Base-by-base conservation (phyloP, 2,797 vertebrate genomes). In the Scyliorhinus canicula region DNA sequence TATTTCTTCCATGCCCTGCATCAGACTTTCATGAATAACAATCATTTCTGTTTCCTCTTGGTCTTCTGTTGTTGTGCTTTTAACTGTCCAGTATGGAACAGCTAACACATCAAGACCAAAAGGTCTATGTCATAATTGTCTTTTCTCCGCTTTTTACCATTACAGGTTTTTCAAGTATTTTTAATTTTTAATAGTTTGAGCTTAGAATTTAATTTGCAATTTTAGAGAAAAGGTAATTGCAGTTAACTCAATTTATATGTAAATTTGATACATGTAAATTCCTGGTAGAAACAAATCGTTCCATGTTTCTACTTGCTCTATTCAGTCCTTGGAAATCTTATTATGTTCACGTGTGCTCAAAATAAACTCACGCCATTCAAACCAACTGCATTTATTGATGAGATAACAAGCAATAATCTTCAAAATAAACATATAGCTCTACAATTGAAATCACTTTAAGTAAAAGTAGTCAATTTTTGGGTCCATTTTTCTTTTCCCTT, bases 141-240 rank as follows among this genome's bases (percentile, higher is more conserved):
- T 85, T 85, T 28, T 40, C 19, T 24, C 47, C 26, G n/a, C 26
- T 24, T 50, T 85, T 85, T 85, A 85, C 50, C 44, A 85, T 85
- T 50, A 50, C 26, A 85, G 82, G 16, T 71, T 71, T 85, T 85
- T 85, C 82, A 85, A 85, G 47, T 85, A 50, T 85, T 85, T 28
- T 26, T 85, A 50, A 50, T 50, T 85, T n/a, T 85, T 85, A 85
- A 47, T 85, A 50, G 47, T 85, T 85, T 84, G 79, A 84, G 79
- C 47, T 47, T 47, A 85, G 50, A 44, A 85, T 52, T 47, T 26
- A 28, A 85, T 85, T 44, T 85, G 47, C 6, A 85, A 85, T 85
- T 85, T 85, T 85, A 85, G 19, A 44, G 47, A 85, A 85, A 1
- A 50, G 79, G n/a, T 40, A 47, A 44, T 6, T 47, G 47, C 44